Conservation (phyloP, 2,888 invertebrate species). For the Caradrina clavipalpis region DNA sequence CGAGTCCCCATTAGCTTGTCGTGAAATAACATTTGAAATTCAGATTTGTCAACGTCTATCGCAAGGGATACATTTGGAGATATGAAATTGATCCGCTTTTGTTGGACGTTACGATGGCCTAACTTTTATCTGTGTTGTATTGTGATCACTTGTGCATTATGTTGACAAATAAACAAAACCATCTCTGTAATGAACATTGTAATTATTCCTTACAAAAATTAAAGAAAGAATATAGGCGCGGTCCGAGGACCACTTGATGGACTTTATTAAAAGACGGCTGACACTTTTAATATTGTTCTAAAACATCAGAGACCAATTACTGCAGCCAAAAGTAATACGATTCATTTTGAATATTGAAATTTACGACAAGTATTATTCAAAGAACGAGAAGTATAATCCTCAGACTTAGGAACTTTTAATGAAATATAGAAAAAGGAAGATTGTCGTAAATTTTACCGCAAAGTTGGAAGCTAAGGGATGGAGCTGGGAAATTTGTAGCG, state of each 20-base stretch:
- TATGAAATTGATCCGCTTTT: slow-evolving; percentile 44
- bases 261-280: slow-evolving; percentile 59
- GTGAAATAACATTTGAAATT: slow-evolving; percentile 57
- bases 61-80: slow-evolving; percentile 43
- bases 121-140: slow-evolving; percentile 42
- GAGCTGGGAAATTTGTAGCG: slow-evolving; percentile 57
- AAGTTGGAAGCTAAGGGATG: slow-evolving; percentile 63
- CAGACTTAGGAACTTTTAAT: slow-evolving; percentile 76
- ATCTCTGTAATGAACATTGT: slow-evolving; percentile 16
- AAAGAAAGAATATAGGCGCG: slow-evolving; percentile 27
- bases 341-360: slow-evolving; percentile 66
- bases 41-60: slow-evolving; percentile 53
- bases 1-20: slow-evolving; percentile 31
- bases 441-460: slow-evolving; percentile 73
- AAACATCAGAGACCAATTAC: slow-evolving; percentile 61
- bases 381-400: slow-evolving; percentile 72
- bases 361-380: slow-evolving; percentile 70
- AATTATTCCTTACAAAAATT: slow-evolving; percentile 30
- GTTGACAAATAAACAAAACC: slow-evolving; percentile 4
- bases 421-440: slow-evolving; percentile 75
- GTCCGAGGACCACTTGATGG: slow-evolving; percentile 36
- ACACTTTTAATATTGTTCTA: slow-evolving; percentile 57
- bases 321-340: slow-evolving; percentile 59
- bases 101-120: slow-evolving; percentile 23
- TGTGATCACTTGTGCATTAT: slow-evolving; percentile 10